Conservation (phyloP, 2,888 invertebrate genomes). For the Spialia ferax region DNA sequence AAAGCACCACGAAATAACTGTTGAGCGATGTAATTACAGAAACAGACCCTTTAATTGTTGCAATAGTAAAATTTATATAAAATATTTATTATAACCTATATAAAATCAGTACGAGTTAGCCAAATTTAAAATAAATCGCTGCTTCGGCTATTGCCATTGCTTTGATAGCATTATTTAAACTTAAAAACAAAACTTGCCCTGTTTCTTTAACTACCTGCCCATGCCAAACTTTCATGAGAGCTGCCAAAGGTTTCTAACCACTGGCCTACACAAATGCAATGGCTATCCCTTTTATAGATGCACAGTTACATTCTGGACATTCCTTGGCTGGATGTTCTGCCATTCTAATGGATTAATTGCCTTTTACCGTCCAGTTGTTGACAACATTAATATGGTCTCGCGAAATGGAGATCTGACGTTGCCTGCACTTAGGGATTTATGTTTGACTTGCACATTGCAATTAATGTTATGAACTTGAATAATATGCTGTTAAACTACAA, state of each 20-base stretch:
- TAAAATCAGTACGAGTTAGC: no score
- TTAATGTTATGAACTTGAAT: slow-evolving; percentile 29
- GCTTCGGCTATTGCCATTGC: no score
- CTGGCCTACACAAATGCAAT: slow-evolving; percentile 44
- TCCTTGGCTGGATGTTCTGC: slow-evolving; percentile 50
- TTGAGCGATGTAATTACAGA: no score
- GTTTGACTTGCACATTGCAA: slow-evolving; percentile 25
- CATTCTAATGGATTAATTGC: slow-evolving; percentile 53
- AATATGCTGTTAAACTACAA: slow-evolving; percentile 7
- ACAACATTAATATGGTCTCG: slow-evolving; percentile 37
- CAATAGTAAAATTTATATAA: no score
- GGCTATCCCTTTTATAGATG: slow-evolving; percentile 61
- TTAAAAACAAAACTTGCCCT: not conserved
- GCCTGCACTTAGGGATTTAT: slow-evolving; percentile 33
- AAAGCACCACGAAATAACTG: no score
- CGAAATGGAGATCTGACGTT: slow-evolving; percentile 33
- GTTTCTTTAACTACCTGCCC: not conserved
- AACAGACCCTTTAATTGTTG: no score
- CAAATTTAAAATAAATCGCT: no score
- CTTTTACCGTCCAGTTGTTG: slow-evolving; percentile 51
- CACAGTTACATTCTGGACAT: slow-evolving; percentile 61
- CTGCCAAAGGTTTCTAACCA: slow-evolving; percentile 17
- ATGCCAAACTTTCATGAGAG: not conserved
- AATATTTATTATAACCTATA: no score
- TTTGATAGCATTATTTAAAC: no score